Conservation (phyloP, 2,888 invertebrate genomes). For the Doris montereyensis region DNA sequence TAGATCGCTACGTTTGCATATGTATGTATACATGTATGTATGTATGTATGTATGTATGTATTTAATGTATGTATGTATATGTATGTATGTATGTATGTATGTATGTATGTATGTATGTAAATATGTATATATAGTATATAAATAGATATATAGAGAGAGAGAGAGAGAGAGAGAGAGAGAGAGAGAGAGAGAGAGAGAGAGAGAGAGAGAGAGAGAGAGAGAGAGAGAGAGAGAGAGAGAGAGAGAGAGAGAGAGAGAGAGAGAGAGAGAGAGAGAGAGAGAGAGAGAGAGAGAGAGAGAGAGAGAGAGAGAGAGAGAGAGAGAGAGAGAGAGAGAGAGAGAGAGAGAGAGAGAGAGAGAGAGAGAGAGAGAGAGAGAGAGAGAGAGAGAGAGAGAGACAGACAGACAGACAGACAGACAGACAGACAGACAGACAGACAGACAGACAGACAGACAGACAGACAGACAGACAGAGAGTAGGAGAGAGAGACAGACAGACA, state of each 20-base stretch:
- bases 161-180: too few species aligned
- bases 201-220: too few species aligned
- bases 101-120: too few species aligned
- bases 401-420: background rate
- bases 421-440: background rate
- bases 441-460: background rate
- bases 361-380: constrained; percentile 14
- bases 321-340: constrained; percentile 1
- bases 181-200: too few species aligned
- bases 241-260: background rate
- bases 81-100: too few species aligned
- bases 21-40: background rate
- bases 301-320: constrained; percentile 20
- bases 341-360: constrained; percentile 12
- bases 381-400: background rate
- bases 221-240: background rate
- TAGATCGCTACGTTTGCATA: background rate
- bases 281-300: constrained; percentile 20
- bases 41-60: background rate
- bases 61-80: too few species aligned
- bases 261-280: background rate
- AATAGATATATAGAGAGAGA: too few species aligned
- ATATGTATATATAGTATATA: too few species aligned
- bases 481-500: constrained; percentile 3
- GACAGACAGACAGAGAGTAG: background rate